Base-by-base conservation (phyloP, 2,113 vertebrate species). In the Rhagologus leucostigma region DNA sequence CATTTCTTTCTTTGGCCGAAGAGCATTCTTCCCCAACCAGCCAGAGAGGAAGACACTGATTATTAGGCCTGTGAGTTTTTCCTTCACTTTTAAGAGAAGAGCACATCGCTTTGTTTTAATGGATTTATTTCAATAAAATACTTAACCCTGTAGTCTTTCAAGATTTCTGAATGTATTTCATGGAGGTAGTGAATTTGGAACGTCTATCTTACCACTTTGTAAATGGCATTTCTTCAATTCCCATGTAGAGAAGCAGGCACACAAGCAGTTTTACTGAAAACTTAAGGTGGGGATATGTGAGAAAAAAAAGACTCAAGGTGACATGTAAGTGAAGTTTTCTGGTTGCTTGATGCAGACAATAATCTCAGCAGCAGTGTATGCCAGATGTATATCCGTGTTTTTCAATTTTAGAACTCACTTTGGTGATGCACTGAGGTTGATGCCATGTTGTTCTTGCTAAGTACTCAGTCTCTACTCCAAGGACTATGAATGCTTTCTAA, bases 31-130 rank as follows among this genome's bases (percentile, higher is more conserved):
- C 22, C 67, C 52, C 37, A 85, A 77, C 5, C n/a, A 74, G 46
- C 9, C 13, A 23, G 30, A 70, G 41, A 78, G 15, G n/a, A 59
- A 59, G 32, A 11, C 46, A 37, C 21, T 60, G 16, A 26, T 89
- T 77, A 53, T 27, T 39, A 69, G 39, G 30, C 46, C 6, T 57
- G 14, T 20, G 35, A 67, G 18, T 26, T 87, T 79, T 81, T 47
- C 24, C 15, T 75, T 93, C 35, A 41, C 5, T 23, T 89, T 75
- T 41, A 87, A 37, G 6, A 41, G 22, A 79, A 64, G 11, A 18
- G 33, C 2, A 7, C 21, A 52, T 4, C 0, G 0, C 3, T 84
- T 86, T 57, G 9, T 70, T 84, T 74, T 63, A 37, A 59, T 67
- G 8, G 35, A 63, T 49, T 86, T 81, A 22, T 89, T 63, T 87